Evolutionary conservation across 2,797 vertebrate genomes (phyloP).

Genomic region (Hippopotamyrus pictus): DNA sequence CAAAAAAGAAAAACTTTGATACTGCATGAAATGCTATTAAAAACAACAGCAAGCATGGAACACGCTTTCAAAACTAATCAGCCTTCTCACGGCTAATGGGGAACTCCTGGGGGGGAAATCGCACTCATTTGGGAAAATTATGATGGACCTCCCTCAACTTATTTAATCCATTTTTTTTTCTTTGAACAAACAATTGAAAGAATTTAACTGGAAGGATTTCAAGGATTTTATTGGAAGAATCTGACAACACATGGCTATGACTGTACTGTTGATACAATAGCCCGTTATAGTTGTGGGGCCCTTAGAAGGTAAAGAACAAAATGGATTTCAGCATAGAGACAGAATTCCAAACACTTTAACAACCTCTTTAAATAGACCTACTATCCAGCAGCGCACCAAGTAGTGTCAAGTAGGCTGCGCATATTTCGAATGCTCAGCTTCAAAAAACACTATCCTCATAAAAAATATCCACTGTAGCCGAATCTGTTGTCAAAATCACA

Average conservation of each 20-base stretch:
- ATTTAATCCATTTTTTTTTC: neutral
- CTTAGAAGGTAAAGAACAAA: conserved; percentile 24
- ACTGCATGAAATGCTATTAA: conserved; percentile 33
- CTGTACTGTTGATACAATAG: neutral
- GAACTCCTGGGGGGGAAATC: neutral
- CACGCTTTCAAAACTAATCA: conserved; percentile 19
- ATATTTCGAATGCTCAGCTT: neutral
- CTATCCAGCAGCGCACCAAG: neutral
- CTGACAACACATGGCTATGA: neutral
- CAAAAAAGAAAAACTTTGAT: conserved; percentile 1
- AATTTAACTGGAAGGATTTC: neutral
- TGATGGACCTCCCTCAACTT: neutral
- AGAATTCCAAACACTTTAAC: conserved; percentile 3
- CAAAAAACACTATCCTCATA: neutral
- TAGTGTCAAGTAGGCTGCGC: neutral
- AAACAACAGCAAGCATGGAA: conserved; percentile 34
- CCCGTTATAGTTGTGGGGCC: neutral
- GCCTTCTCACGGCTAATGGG: neutral
- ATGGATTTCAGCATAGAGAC: conserved; percentile 7
- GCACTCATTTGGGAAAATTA: neutral
- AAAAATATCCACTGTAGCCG: neutral
- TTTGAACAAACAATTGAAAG: conserved; percentile 1
- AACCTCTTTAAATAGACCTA: neutral
- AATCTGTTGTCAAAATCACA: neutral
- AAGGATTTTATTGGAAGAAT: neutral